Conservation (phyloP, 2,797 vertebrate species). For the Acropternis orthonyx region DNA sequence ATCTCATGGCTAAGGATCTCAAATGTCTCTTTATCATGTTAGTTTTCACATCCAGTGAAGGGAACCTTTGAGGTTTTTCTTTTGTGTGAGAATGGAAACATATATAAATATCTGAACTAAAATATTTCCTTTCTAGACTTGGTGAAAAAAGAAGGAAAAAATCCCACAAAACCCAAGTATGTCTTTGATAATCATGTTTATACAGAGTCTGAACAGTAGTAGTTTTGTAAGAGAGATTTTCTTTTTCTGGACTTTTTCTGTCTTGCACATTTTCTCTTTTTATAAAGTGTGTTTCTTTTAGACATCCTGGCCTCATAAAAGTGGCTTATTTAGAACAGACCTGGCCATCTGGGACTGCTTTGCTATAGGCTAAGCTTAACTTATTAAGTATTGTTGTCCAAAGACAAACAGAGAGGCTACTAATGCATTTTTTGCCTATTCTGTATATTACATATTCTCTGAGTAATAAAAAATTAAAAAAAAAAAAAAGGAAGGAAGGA, state of each 20-base stretch:
- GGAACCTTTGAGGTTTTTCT: constrained; percentile 5
- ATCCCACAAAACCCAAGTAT: background rate
- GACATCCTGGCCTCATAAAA: constrained; percentile 47
- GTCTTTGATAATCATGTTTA: constrained; percentile 37
- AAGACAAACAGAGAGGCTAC: constrained; percentile 27
- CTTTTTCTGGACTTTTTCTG: constrained; percentile 27
- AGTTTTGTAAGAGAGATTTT: constrained; percentile 27
- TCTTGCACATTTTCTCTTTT: constrained; percentile 54
- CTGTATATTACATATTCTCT: background rate
- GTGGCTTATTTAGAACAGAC: constrained; percentile 45
- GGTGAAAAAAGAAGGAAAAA: fast-evolving
- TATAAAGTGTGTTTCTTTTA: constrained; percentile 48
- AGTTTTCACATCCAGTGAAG: background rate
- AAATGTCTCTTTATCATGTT: background rate
- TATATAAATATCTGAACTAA: background rate
- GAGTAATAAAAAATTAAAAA: background rate
- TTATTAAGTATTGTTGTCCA: constrained; percentile 27
- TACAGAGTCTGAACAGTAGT: constrained; percentile 24
- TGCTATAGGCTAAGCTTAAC: constrained; percentile 33
- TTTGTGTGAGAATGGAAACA: constrained; percentile 31
- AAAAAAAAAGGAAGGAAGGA: background rate
- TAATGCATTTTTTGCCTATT: background rate
- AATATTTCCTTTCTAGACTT: constrained; percentile 9
- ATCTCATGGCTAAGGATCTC: background rate
- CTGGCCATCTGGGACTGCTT: constrained; percentile 15